Percentiles rank a stretch among this genome's conserved stretches.
phyloP scores from a whole-genome alignment of 1,140 invertebrate genomes.

The Uloborus diversus region DNA sequence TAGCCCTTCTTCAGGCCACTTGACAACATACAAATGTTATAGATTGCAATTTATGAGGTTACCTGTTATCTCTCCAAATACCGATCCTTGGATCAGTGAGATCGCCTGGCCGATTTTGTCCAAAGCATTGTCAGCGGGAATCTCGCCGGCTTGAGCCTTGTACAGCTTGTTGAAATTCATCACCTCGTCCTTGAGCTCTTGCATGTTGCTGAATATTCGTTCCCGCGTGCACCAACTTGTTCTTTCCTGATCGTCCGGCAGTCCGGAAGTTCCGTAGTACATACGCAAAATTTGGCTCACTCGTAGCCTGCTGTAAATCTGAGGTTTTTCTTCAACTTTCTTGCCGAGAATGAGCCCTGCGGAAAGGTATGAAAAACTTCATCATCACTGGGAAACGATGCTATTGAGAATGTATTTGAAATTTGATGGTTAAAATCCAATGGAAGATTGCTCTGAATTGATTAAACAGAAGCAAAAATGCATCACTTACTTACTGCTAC shows the following conservation, averaged over 20 bases:
- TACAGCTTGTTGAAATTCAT: constrained; percentile 7
- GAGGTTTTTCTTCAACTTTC: background rate
- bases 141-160: background rate
- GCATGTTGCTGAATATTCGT: background rate
- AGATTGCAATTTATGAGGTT: background rate
- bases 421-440: too few relatives aligned
- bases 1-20: too few relatives aligned
- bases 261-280: constrained; percentile 34
- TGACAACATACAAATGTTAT: too few relatives aligned
- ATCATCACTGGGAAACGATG: too few relatives aligned
- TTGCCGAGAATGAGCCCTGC: constrained; percentile 14
- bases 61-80: constrained; percentile 11
- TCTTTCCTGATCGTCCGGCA: background rate
- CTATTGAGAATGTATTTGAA: too few relatives aligned
- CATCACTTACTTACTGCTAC: too few relatives aligned
- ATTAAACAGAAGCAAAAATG: too few relatives aligned
- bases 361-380: too few relatives aligned
- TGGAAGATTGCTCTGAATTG: too few relatives aligned
- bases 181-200: background rate
- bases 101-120: background rate
- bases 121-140: background rate
- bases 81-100: background rate
- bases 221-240: background rate
- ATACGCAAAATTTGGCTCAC: constrained; percentile 39
- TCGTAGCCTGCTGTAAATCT: background rate